These are phyloP conservation scores for Drosophila sordidula DNA, from an alignment of 2,888 invertebrate species.

Conservation along the genomic window DNA sequence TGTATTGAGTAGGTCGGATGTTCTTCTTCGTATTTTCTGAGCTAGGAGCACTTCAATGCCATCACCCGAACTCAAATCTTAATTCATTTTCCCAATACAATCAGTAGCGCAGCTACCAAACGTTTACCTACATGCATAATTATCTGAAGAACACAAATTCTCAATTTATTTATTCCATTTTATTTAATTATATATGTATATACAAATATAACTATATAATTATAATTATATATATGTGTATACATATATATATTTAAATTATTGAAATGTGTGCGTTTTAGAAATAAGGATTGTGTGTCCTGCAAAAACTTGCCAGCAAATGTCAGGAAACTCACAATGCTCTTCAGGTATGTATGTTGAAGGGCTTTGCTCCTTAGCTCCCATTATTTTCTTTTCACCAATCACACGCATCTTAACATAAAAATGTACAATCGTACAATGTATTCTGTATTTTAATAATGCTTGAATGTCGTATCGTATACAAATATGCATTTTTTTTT, in stretches of 20 bases:
- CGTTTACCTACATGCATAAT: neutral
- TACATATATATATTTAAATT: slow-evolving; percentile 22
- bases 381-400: neutral
- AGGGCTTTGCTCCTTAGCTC: slow-evolving; percentile 13
- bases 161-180: slow-evolving; percentile 10
- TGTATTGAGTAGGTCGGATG: slow-evolving; percentile 1
- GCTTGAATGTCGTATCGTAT: slow-evolving; percentile 11
- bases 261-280: slow-evolving; percentile 77
- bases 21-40: neutral
- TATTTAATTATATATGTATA: slow-evolving; percentile 6
- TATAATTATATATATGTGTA: slow-evolving; percentile 7
- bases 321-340: slow-evolving; percentile 90
- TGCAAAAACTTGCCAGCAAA: slow-evolving; percentile 91
- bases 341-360: slow-evolving; percentile 87
- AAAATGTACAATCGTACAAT: neutral
- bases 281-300: slow-evolving; percentile 92
- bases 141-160: slow-evolving; percentile 1
- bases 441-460: slow-evolving; percentile 2
- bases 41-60: slow-evolving; percentile 2
- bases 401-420: slow-evolving; percentile 16
- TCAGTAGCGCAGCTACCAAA: too few species aligned
- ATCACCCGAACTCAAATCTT: neutral
- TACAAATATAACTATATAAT: slow-evolving; percentile 12
- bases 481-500: neutral
- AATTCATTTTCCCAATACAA: neutral